phyloP scores from a whole-genome alignment of 1,140 invertebrate species.

The Tenebrio molitor region DNA sequence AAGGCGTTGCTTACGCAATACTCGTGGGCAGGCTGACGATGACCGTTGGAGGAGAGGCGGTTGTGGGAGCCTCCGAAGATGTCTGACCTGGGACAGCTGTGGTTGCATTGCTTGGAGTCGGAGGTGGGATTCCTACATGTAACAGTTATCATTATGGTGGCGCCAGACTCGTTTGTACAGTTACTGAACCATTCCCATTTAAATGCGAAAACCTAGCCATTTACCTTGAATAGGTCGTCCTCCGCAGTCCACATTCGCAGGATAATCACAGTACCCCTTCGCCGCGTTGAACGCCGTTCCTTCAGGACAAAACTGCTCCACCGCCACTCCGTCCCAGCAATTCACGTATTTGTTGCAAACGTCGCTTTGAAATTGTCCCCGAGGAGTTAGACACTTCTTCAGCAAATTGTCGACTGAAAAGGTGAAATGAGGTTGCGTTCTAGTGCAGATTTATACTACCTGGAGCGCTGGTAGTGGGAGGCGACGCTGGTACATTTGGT shows the following conservation, averaged over 20 bases:
- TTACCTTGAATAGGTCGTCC: constrained; percentile 64
- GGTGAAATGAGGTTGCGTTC: too few relatives aligned
- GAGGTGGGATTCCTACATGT: constrained; percentile 31
- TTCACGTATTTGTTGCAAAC: constrained; percentile 76
- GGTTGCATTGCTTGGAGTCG: background rate
- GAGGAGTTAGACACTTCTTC: constrained; percentile 54
- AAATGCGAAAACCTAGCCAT: too few relatives aligned
- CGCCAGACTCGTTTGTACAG: constrained; percentile 57
- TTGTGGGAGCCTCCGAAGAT: constrained; percentile 7
- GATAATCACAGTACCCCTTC: constrained; percentile 75
- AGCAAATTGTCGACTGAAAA: constrained; percentile 49
- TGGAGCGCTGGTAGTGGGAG: background rate
- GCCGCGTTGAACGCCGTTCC: constrained; percentile 74
- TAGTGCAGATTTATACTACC: too few relatives aligned
- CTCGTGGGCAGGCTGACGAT: constrained; percentile 36
- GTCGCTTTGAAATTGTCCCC: constrained; percentile 75
- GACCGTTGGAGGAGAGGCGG: constrained; percentile 17
- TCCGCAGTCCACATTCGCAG: constrained; percentile 74
- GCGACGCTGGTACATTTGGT: background rate
- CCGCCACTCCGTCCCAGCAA: constrained; percentile 78
- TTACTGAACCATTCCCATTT: constrained; percentile 55
- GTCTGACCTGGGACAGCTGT: constrained; percentile 23
- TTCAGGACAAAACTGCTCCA: constrained; percentile 75
- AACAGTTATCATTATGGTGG: constrained; percentile 28
- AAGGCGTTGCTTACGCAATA: background rate